Percentiles rank a stretch among this genome's conserved stretches.
These are phyloP conservation scores for Uloborus diversus DNA, from an alignment of 1,140 invertebrate species.

Conservation along the genomic window DNA sequence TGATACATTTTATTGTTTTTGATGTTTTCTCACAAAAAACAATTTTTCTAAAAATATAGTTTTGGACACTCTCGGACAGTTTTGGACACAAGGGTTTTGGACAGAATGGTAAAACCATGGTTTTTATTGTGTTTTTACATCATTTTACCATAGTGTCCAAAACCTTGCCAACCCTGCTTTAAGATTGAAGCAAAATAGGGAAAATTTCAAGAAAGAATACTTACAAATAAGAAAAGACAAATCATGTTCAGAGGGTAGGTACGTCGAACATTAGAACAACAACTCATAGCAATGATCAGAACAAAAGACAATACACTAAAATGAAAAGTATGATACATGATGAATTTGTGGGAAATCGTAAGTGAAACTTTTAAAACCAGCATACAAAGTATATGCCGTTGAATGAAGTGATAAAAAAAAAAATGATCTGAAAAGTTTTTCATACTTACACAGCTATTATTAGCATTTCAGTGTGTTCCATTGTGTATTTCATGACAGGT, in stretches of 20 bases:
- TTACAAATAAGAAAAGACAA: conserved; percentile 70
- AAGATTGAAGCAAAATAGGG: too few relatives aligned
- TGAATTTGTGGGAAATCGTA: not conserved
- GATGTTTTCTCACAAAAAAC: too few relatives aligned
- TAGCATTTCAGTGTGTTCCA: conserved; percentile 28
- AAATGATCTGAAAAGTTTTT: not conserved
- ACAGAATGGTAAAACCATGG: too few relatives aligned
- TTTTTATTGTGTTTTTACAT: too few relatives aligned
- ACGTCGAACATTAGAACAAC: conserved; percentile 83
- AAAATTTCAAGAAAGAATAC: conserved; percentile 12
- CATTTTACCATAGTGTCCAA: too few relatives aligned
- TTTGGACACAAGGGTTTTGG: too few relatives aligned
- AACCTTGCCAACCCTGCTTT: too few relatives aligned
- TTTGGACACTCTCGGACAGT: too few relatives aligned
- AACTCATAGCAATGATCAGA: conserved; percentile 73
- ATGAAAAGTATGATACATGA: not conserved
- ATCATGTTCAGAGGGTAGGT: conserved; percentile 88
- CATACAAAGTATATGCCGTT: not conserved
- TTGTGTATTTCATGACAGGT: conserved; percentile 1
- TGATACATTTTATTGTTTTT: too few relatives aligned
- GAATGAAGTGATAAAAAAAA: not conserved
- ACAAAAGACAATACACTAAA: conserved; percentile 35
- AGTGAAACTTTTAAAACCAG: not conserved
- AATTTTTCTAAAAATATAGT: too few relatives aligned
- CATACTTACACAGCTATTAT: conserved; percentile 30